Conservation (phyloP, 64 coral and sea anemone genomes). For the Exaiptasia diaphana region DNA sequence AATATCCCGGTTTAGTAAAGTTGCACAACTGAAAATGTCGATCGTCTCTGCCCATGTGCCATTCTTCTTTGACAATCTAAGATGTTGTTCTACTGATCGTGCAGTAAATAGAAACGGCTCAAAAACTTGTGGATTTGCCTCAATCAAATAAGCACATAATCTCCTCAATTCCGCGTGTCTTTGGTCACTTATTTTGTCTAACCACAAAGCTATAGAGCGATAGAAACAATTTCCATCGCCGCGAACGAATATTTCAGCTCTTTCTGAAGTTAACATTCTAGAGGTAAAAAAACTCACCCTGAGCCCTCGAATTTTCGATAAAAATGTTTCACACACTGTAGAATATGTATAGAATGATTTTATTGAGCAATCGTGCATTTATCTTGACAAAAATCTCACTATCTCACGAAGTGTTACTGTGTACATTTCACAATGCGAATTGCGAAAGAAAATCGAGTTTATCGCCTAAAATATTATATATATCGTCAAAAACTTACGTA, state of each 20-base stretch:
- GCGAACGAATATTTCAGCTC: constrained; percentile 25
- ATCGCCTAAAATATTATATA: too few relatives aligned
- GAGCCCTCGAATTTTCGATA: too few relatives aligned
- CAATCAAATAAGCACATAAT: constrained; percentile 4
- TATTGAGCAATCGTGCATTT: too few relatives aligned
- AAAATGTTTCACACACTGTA: too few relatives aligned
- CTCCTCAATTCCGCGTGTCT: constrained; percentile 17
- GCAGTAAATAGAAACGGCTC: constrained; percentile 1
- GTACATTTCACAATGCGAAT: too few relatives aligned
- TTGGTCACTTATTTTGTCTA: constrained; percentile 37
- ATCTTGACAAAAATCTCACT: too few relatives aligned
- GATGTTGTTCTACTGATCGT: constrained; percentile 8
- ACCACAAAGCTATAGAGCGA: constrained; percentile 36
- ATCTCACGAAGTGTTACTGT: too few relatives aligned
- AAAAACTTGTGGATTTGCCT: constrained; percentile 20
- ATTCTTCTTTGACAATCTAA: neutral
- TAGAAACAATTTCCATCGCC: constrained; percentile 69
- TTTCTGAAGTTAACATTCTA: neutral
- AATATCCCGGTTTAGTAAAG: constrained; percentile 29
- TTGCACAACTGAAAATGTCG: constrained; percentile 51
- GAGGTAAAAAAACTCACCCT: too few relatives aligned
- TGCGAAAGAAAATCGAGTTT: too few relatives aligned
- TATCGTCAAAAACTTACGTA: too few relatives aligned
- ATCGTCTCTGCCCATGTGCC: constrained; percentile 51
- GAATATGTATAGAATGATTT: too few relatives aligned